Evolutionary conservation across 2,797 vertebrate genomes (phyloP).

Genomic region (Pyrrhura leucotis): DNA sequence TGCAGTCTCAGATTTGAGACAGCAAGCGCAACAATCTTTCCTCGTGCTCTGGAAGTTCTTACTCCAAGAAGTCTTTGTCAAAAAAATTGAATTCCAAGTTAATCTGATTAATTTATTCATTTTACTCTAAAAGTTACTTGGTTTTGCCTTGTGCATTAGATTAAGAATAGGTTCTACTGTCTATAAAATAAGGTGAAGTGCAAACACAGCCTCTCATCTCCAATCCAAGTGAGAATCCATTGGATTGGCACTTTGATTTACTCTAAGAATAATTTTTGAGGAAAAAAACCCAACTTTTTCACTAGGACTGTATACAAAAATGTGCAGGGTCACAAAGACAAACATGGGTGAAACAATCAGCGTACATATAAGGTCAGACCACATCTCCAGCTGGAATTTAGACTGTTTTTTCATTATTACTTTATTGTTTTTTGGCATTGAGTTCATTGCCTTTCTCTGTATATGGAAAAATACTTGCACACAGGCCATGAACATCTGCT

Average conservation of each 20-base stretch:
- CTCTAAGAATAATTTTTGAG: background rate
- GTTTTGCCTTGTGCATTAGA: background rate
- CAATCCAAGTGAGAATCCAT: background rate
- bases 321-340: background rate
- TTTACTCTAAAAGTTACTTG: background rate
- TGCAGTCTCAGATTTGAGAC: background rate
- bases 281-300: background rate
- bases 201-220: background rate
- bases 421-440: background rate
- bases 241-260: background rate
- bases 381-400: background rate
- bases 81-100: constrained; percentile 33
- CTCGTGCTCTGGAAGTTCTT: background rate
- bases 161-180: background rate
- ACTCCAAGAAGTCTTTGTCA: constrained; percentile 24
- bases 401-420: background rate
- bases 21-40: background rate
- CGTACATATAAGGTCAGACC: background rate
- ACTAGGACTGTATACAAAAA: background rate
- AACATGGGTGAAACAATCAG: background rate
- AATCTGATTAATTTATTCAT: constrained; percentile 36
- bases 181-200: background rate
- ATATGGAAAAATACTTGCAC: constrained; percentile 27
- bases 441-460: background rate
- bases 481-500: constrained; percentile 18